Conservation (phyloP, 1,140 invertebrate genomes). For the Lordiphosa mommai region DNA sequence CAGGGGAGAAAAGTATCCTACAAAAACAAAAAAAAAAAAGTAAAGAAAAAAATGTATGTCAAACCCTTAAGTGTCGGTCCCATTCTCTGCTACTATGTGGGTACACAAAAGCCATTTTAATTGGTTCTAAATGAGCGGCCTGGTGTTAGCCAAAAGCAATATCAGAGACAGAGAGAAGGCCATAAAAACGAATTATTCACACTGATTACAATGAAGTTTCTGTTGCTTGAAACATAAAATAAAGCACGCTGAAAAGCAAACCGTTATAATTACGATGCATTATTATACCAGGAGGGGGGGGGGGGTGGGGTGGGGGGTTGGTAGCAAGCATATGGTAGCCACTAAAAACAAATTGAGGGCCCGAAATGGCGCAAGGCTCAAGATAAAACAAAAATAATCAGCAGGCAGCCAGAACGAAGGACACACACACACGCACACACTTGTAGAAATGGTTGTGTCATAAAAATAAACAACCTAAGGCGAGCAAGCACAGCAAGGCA, state of each 20-base stretch:
- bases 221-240: constrained; percentile 52
- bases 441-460: constrained; percentile 59
- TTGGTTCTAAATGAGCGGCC: constrained; percentile 66
- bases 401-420: constrained; percentile 64
- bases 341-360: constrained; percentile 76
- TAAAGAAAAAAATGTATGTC: too few relatives aligned
- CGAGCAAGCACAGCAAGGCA: neutral
- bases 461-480: constrained; percentile 69
- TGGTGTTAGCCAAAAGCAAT: constrained; percentile 36
- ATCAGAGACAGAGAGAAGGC: constrained; percentile 30
- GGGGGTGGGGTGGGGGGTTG: neutral
- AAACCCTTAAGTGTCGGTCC: too few relatives aligned
- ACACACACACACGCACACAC: constrained; percentile 24
- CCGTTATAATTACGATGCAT: constrained; percentile 70
- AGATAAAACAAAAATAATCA: constrained; percentile 78
- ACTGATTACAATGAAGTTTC: constrained; percentile 67
- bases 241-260: constrained; percentile 64
- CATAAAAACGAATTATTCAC: constrained; percentile 69
- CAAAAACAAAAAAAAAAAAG: too few relatives aligned
- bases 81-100: too few relatives aligned
- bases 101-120: constrained; percentile 62
- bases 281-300: constrained; percentile 18
- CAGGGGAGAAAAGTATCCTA: constrained; percentile 6
- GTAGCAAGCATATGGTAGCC: constrained; percentile 51
- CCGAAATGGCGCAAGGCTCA: constrained; percentile 67